Base-by-base conservation (phyloP, 2,113 vertebrate species). In the Rostratula benghalensis region DNA sequence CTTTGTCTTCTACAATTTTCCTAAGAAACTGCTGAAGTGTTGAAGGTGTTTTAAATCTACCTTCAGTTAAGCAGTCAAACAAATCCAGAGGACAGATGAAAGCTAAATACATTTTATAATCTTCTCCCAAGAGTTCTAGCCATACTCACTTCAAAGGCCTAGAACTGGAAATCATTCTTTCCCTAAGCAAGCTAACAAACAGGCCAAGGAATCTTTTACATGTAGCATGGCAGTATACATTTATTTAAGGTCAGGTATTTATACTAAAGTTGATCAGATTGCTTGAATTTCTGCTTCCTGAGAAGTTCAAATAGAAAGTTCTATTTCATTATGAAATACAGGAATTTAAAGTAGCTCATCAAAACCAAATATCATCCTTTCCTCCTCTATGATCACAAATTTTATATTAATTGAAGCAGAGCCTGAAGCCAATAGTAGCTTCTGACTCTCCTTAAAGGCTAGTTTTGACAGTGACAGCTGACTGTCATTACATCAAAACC, bases 11-110 rank as follows among this genome's bases (percentile, higher is more conserved):
- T 77, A 37, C 61, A 71, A 21, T 71, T 78, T 81, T 75, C 33
- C 21, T 75, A 37, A 59, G 0, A 0, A 94, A n/a, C 14, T 45
- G 20, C 10, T 4, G 7, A 48, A 60, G 18, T 14, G 4, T 51
- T 50, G 11, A 74, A 54, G 17, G 15, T n/a, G 19, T 50, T 94
- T 87, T 53, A 84, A 90, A 48, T 41, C 11, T 20, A 30, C 28
- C 12, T 68, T 67, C 28, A 41, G 16, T 33, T 48, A 74, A 65
- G 35, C 24, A 76, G 43, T 48, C 27, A 48, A 68, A 57, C 6
- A 60, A 74, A 5, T 56, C 76, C 39, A 73, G 77, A 73, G 45
- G 30, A 43, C 5, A 48, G 28, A 56, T 76, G 43, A 77, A 37
- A 83, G 21, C 21, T 33, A 8, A 39, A 21, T 43, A 43, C 5